phyloP scores from a whole-genome alignment of 2,797 vertebrate genomes.

The Sciaenops ocellatus region DNA sequence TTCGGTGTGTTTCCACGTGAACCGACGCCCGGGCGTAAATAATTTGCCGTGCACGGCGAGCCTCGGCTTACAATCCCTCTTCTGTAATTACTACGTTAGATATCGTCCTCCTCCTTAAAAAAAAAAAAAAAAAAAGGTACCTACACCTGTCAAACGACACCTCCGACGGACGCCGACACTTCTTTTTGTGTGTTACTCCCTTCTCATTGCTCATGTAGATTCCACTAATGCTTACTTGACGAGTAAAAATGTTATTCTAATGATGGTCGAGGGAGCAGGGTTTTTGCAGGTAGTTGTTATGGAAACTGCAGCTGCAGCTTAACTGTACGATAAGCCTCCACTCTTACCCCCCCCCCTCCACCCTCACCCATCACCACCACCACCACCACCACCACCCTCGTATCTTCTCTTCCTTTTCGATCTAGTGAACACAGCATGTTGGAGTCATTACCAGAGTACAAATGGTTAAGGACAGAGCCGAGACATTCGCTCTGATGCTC shows the following conservation, averaged over 20 bases:
- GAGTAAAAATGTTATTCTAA: conserved; percentile 83
- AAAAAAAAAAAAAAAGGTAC: too few relatives aligned
- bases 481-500: conserved; percentile 54
- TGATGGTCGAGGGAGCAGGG: conserved; percentile 78
- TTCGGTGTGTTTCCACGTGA: conserved; percentile 31
- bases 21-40: conserved; percentile 32
- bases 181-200: conserved; percentile 51
- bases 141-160: conserved; percentile 47
- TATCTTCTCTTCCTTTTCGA: conserved; percentile 69
- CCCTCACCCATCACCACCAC: background rate
- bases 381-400: background rate
- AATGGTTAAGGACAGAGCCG: conserved; percentile 74
- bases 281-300: conserved; percentile 86
- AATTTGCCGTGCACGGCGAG: conserved; percentile 39
- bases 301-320: conserved; percentile 85
- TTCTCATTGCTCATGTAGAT: conserved; percentile 80
- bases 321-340: conserved; percentile 75
- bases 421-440: conserved; percentile 73
- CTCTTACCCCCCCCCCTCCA: conserved; percentile 41
- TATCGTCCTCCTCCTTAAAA: too few relatives aligned
- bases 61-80: conserved; percentile 9
- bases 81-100: conserved; percentile 59
- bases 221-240: conserved; percentile 79
- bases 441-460: conserved; percentile 78
- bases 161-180: conserved; percentile 49